These are phyloP conservation scores for Eubucco bourcierii DNA, from an alignment of 2,113 vertebrate species.

Conservation along the genomic window DNA sequence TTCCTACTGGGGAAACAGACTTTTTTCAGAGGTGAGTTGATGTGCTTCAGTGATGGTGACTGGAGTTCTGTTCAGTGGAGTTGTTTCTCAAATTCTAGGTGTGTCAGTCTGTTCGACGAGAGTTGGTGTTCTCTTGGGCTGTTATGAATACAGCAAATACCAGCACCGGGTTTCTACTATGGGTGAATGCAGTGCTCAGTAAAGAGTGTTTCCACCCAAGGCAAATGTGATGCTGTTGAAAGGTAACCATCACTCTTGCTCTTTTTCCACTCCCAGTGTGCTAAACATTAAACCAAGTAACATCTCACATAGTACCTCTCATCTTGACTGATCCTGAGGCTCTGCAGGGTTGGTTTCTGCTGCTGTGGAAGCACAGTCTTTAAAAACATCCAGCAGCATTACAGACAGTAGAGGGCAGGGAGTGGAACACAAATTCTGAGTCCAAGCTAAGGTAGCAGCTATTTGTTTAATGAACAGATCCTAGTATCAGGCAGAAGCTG, in stretches of 20 bases:
- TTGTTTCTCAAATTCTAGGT: conserved; percentile 43
- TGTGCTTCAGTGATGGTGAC: conserved; percentile 48
- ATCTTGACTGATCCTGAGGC: background rate
- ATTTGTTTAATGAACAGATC: background rate
- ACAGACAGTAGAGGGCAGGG: background rate
- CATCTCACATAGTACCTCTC: background rate
- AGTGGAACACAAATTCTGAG: background rate
- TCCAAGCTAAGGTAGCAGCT: background rate
- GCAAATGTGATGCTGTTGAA: background rate
- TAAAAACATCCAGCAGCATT: background rate
- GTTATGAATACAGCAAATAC: conserved; percentile 72
- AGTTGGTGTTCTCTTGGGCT: conserved; percentile 48
- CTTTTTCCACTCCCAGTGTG: background rate
- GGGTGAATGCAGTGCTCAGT: conserved; percentile 47
- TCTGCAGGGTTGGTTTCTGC: background rate
- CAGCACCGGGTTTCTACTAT: conserved; percentile 64
- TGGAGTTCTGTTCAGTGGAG: conserved; percentile 59
- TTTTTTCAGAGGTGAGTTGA: background rate
- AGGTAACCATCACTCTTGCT: background rate
- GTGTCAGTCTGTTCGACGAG: conserved; percentile 40
- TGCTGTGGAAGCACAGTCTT: background rate
- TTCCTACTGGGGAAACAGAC: background rate
- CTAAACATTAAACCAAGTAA: background rate
- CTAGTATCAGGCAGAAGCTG: background rate
- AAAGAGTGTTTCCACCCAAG: conserved; percentile 40